Base-by-base conservation (phyloP, 2,113 vertebrate genomes). In the Caranx ignobilis region DNA sequence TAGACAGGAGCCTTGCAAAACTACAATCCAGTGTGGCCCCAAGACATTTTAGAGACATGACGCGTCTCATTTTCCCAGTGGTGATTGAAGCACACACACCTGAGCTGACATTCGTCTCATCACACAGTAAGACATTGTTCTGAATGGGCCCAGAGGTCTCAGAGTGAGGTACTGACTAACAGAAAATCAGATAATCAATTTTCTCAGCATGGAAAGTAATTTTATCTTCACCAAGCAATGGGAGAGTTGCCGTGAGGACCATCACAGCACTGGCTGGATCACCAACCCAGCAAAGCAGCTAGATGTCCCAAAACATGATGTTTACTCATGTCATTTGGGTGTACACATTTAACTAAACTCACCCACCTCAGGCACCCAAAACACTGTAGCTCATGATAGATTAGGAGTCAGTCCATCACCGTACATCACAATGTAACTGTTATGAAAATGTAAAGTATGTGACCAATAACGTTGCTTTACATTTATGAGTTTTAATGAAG, bases 151-250 rank as follows among this genome's bases (percentile, higher is more conserved):
- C 32, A 16, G 19, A 61, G n/a, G 10, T 67, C 45, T 57, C 16
- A 31, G 13, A 59, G 21, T 11, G 5, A 31, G 31, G 31, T n/a
- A 16, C 19, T 10, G 32, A 48, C 15, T 11, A 26, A n/a, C 2
- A 55, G 37, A 35, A 15, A 66, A 56, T 37, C n/a, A 48, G 39
- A 37, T 47, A 16, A 56, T 63, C n/a, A 52, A n/a, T 13, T 50
- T 39, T 57, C 34, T 41, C 21, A 55, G 32, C 19, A 3, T 26
- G 21, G 5, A 26, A n/a, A 47, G 65, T 84, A 61, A 66, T 55
- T 80, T 4, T 13, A 31, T 76, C 16, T 71, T 11, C 16, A 8
- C 7, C 26, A 65, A n/a, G 47, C 65, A 67, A 56, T 76, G 26
- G 35, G 0, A 60, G 31, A 62, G n/a, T 19, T 67, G 11, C 11